Base-by-base conservation (phyloP, 2,797 vertebrate genomes). In the Takifugu ocellatus region DNA sequence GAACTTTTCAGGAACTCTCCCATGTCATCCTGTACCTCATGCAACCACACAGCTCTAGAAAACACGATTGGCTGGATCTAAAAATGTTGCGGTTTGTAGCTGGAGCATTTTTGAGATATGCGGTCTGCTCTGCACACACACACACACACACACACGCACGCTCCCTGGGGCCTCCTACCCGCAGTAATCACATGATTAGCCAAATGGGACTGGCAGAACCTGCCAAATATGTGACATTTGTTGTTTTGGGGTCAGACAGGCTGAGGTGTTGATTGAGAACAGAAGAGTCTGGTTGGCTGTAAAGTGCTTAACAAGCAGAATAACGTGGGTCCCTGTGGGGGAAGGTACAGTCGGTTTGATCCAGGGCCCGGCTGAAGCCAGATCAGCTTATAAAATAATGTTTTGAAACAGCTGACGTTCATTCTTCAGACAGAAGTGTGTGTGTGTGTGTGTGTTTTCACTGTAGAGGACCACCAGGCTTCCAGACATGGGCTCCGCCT, bases 401-500 rank as follows among this genome's bases (percentile, higher is more conserved):
- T 48, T 39, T 12, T 57, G 56, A 45, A 65, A 59, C 61, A 75
- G 74, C 70, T 82, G 62, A 84, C 52, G 31, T 62, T 77, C 74
- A 75, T 69, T 46, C 77, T 64, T 59, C 52, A 53, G 47, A 62
- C 59, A 70, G 51, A 78, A 68, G 61, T 15, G 50, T 60, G 25
- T 26, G 46, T 25, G 61, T 33, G 54, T 61, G 56, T 48, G 47
- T 48, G 31, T 49, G 5, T 46, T n/a, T 46, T n/a, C 8, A 10
- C 7, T n/a, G 16, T n/a, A 7, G 17, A 46, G 60, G 82, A 86
- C 83, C 84, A 85, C 79, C 81, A 66, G 70, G 76, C 66, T 12
- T 72, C 72, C 69, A 80, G 76, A 83, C 83, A 74, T 51, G 42
- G 62, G 66, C 76, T 84, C 66, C 49, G 63, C 75, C 81, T 80